Evolutionary conservation across 2,113 vertebrate species (phyloP), one percentile per base, ranked within the genome.

Genomic region (Megaceryle torquata): DNA sequence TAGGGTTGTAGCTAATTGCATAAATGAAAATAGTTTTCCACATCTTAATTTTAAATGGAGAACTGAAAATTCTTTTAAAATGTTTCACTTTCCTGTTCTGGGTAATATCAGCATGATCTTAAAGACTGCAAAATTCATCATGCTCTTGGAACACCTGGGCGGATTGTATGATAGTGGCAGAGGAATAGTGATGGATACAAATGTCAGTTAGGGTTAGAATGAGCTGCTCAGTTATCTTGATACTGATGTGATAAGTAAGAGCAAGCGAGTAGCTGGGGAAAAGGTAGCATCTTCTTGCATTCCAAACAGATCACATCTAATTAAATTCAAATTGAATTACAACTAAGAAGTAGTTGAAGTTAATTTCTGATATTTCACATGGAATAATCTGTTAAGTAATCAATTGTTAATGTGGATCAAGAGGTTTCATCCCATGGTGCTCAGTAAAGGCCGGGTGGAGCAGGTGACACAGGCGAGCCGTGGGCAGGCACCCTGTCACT

Each of bases 391-490:
- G 8, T 54, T 53, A 57, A 57, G 29, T 63, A 72, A 44, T 31
- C 26, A 68, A 48, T 63, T 69, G 13, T 39, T 59, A 48, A 33
- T 0, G 1, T 4, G 37, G n/a, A 64, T 12, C 9, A 37, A 26
- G 29, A 9, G 39, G 67, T 63, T 71, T 59, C 11, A 35, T 19
- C 26, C 9, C 10, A 1, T 0, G 1, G 51, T 19, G 48, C 54
- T 63, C 21, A 16, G 0, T 64, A 15, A 70, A 33, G 50, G 28
- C 35, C 44, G 9, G 46, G 19, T 63, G 31, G 63, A 61, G 46
- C 13, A 29, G 7, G 48, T 44, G 46, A 19, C 44, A 26, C 4
- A 3, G 57, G 25, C 0, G 5, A 39, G 51, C 0, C 0, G 20
- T 57, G 29, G 63, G 26, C 44, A 64, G 59, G 63, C 68, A 20